A percentile compares a stretch with the other conserved stretches of the same genome.
Conservation (phyloP, 2,797 vertebrate species). For the Peromyscus aztecus region DNA sequence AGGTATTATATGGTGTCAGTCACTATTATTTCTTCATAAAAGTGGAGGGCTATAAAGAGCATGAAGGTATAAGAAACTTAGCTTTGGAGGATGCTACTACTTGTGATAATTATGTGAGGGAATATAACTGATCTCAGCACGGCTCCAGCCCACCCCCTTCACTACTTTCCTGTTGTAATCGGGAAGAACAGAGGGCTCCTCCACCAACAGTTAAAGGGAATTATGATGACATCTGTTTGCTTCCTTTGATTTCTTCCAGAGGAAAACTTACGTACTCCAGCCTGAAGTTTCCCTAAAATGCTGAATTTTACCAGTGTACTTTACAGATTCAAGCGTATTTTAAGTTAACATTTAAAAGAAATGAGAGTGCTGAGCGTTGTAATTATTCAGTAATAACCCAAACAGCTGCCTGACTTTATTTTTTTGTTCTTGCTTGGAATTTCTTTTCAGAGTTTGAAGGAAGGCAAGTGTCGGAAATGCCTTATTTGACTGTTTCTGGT, state of each 20-base stretch:
- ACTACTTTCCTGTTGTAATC: background rate
- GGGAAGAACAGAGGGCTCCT: background rate
- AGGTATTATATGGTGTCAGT: background rate
- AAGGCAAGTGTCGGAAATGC: background rate
- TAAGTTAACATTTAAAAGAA: slow-evolving; percentile 67
- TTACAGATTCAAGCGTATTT: slow-evolving; percentile 33
- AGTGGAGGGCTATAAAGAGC: background rate
- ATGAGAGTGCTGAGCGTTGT: background rate
- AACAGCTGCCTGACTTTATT: slow-evolving; percentile 30
- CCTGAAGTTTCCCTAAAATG: slow-evolving; percentile 57
- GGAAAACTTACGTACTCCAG: slow-evolving; percentile 46
- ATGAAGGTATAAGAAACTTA: background rate
- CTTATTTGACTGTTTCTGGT: background rate
- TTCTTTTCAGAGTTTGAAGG: slow-evolving; percentile 69
- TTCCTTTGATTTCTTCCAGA: slow-evolving; percentile 55
- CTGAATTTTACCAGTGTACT: slow-evolving; percentile 37
- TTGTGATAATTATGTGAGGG: slow-evolving; percentile 10
- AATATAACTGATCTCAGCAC: background rate
- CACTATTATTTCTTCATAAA: slow-evolving; percentile 38
- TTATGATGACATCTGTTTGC: slow-evolving; percentile 18
- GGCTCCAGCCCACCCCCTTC: background rate
- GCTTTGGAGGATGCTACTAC: background rate
- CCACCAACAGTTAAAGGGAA: background rate
- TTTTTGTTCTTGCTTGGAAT: slow-evolving; percentile 43
- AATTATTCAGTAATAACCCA: slow-evolving; percentile 53